A percentile compares a stretch with the other conserved stretches of the same genome.
These are phyloP conservation scores for Bugulina stolonifera DNA, from an alignment of 2,888 invertebrate genomes.

Conservation along the genomic window DNA sequence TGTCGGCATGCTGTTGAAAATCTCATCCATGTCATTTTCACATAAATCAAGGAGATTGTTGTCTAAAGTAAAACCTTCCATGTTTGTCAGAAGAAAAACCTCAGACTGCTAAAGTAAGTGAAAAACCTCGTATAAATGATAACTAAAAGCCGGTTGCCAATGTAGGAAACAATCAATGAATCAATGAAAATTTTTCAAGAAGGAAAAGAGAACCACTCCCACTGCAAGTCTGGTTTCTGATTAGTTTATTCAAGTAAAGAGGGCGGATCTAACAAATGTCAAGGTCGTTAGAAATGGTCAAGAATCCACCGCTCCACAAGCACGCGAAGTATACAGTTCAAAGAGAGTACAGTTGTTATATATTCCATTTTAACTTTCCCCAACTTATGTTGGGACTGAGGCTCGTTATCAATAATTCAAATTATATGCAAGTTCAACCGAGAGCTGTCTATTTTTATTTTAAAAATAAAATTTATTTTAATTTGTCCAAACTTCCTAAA, in stretches of 20 bases:
- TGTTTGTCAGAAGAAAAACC: too few relatives aligned
- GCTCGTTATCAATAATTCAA: too few relatives aligned
- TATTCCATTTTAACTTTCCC: too few relatives aligned
- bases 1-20: constrained; percentile 2
- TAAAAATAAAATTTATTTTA: too few relatives aligned
- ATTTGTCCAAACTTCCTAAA: too few relatives aligned
- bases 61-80: neutral
- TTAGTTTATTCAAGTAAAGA: neutral
- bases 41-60: neutral
- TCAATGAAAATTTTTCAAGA: neutral
- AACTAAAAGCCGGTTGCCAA: neutral
- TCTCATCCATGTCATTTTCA: constrained; percentile 5
- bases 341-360: too few relatives aligned
- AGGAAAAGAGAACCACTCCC: neutral
- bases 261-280: neutral
- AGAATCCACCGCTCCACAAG: too few relatives aligned
- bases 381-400: too few relatives aligned
- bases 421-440: too few relatives aligned
- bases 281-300: too few relatives aligned
- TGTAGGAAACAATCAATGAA: neutral
- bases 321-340: too few relatives aligned
- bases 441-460: too few relatives aligned
- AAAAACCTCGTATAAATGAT: neutral
- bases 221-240: neutral
- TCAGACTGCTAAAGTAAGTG: neutral